Base-by-base conservation (phyloP, 64 coral and sea anemone species). In the Platygyra sinensis region DNA sequence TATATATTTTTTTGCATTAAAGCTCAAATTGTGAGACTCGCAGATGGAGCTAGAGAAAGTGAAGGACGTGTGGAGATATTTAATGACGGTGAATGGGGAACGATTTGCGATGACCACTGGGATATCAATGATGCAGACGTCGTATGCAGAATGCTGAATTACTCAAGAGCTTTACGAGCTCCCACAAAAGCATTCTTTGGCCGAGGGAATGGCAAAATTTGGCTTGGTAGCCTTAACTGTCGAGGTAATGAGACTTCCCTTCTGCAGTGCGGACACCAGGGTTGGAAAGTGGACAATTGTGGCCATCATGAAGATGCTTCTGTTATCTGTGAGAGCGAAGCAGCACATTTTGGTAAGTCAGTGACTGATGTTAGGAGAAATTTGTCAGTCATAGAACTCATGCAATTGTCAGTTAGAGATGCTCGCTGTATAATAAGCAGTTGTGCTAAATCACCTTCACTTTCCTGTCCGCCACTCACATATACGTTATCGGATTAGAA, bases 11-110 rank as follows among this genome's bases (percentile, higher is more conserved):
- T 74, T 39, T 57, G 8, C 54, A 16, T 59, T 19, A 28, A 83
- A 73, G 76, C 30, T 15, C 78, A 80, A 74, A 60, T 72, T 36
- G 46, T 76, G 28, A 67, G 90, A 88, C 83, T 82, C 27, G 80
- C 67, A 19, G 61, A 86, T 25, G 80, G 77, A 76, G 77, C 57
- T 7, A 80, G 83, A 30, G 20, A 79, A 73, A 87, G 63, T 38
- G 81, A 91, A 62, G 94, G 93, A 18, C 63, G 88, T 27, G 61
- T 94, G 38, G 93, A 94, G 65, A 27, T 94, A 38, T 90, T 86
- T 14, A 18, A 72, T 10, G 86, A 90, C 24, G 82, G 82, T 22
- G 49, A 86, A 5, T 94, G 92, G 92, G 92, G 92, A 36, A 94
- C 92, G 18, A 54, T 93, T 8, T 93, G 86, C 72, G 77, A 75